Base-by-base conservation (phyloP, 1,140 invertebrate genomes). In the Phthorimaea operculella region DNA sequence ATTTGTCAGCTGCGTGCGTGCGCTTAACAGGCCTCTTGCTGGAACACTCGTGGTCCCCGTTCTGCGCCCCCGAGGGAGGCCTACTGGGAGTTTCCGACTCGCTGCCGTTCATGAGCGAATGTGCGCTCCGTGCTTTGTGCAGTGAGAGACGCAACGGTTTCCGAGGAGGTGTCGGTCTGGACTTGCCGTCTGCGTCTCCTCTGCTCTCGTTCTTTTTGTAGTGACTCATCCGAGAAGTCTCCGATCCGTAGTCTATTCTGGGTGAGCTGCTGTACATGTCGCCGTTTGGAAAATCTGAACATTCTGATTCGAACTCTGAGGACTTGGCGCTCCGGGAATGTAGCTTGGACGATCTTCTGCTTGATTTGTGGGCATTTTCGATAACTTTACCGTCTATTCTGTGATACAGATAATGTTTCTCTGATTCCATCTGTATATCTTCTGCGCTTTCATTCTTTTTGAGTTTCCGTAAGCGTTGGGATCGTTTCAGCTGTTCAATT, bases 141-240 rank as follows among this genome's bases (percentile, higher is more conserved):
- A 96, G 76, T 0, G 93, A 95, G 3, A 96, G 75, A 5, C 94
- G 85, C 0, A 95, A 68, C 0, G 94, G 94, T 72, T 96, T 96
- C 67, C 94, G 92, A 14, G 94, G 94, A 4, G 94, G 94, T 14
- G 90, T 90, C 4, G 93, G 93, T 33, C 91, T 82, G 1, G 86
- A 86, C 64, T 78, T 88, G 3, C 71, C 65, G 60, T 87, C 67
- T 14, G 52, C 57, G 1, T 79, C 73, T 17, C 74, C 63, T 36
- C 63, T 58, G 7, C 81, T 73, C 1, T 83, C 74, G 36, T 81
- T 70, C 66, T 87, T 87, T 47, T 80, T 83, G 60, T 86, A 86
- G 54, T 86, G 80, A 51, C 85, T 79, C 52, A 79, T 59, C 16
- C 85, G 64, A 6, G 79, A 75, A 1, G 79, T 86, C 65, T 90